Evolutionary conservation across 2,797 vertebrate species (phyloP), one percentile per base, ranked within the genome.

Genomic region (Manis pentadactyla): DNA sequence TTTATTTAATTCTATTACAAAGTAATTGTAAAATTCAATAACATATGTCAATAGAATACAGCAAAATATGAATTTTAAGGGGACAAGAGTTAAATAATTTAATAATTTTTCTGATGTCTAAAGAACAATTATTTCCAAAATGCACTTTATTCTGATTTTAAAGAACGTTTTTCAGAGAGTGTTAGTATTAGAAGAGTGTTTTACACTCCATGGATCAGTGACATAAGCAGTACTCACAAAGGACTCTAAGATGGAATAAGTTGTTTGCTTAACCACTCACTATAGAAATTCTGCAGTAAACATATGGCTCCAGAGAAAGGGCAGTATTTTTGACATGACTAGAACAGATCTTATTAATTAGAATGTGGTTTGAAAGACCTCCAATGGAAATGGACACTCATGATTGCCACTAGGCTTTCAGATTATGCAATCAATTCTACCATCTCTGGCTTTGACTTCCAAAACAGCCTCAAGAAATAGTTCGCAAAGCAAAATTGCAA

Each of bases 21-120:
- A 95, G 17, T 75, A 82, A 93, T 73, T 73, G 7, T 37, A 87
- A 94, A 88, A 94, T 88, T 93, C 21, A 78, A 90, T 55, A 77
- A 69, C 12, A 85, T 46, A 78, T 77, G 8, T 46, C 59, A 78
- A 74, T 14, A 88, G 10, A 77, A 4, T 83, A 12, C 17, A 84
- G 25, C 81, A 87, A 93, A 94, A 89, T 83, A 64, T 10, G 2
- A 94, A 75, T 94, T 90, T 83, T 85, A 85, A 94, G 5, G 29
- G 63, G 8, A 93, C 1, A 61, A 29, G 15, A 82, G 17, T 63
- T 86, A 17, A 89, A 61, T 85, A 89, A 66, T 82, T 68, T 94
- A 96, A 93, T 59, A 78, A 25, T 51, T 87, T 11, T 88, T 92
- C 46, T 83, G 21, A 74, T 59, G 15, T 77, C 53, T 92, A 68